Evolutionary conservation across 2,113 vertebrate species (phyloP).

Genomic region (Lagopus leucura): DNA sequence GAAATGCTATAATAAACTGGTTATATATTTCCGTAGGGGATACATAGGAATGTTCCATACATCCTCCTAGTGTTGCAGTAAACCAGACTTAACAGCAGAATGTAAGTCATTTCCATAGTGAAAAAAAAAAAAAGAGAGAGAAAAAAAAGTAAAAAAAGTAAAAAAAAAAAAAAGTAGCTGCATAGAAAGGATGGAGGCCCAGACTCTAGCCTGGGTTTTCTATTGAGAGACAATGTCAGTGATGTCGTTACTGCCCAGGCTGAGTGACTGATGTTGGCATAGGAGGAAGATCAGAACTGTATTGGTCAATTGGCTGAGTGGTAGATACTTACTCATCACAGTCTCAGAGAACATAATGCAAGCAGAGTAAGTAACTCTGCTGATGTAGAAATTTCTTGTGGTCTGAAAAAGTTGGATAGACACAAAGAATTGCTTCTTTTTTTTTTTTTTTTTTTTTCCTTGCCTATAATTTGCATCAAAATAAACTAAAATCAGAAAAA

Average conservation of each 20-base stretch:
- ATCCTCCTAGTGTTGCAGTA: conserved; percentile 29
- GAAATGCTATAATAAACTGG: conserved; percentile 61
- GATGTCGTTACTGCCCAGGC: neutral
- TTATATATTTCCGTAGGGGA: conserved; percentile 54
- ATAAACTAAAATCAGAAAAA: neutral
- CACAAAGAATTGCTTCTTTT: neutral
- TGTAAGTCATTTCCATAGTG: neutral
- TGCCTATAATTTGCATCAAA: neutral
- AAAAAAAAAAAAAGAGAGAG: neutral
- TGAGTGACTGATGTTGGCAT: neutral
- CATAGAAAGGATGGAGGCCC: neutral
- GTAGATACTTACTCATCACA: fast-evolving
- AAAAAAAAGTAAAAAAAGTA: neutral
- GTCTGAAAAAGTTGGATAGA: neutral
- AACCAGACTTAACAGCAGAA: conserved; percentile 35
- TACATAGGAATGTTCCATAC: conserved; percentile 50
- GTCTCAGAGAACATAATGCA: neutral
- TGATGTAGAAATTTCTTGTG: neutral
- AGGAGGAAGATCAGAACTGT: neutral
- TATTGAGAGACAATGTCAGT: neutral
- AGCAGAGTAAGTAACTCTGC: neutral
- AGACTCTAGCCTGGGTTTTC: neutral
- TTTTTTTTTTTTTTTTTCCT: neutral
- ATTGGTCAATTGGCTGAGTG: fast-evolving
- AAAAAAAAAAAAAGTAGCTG: neutral